These are phyloP conservation scores for Synergus laeviventris DNA, from an alignment of 2,888 invertebrate species.

Conservation along the genomic window DNA sequence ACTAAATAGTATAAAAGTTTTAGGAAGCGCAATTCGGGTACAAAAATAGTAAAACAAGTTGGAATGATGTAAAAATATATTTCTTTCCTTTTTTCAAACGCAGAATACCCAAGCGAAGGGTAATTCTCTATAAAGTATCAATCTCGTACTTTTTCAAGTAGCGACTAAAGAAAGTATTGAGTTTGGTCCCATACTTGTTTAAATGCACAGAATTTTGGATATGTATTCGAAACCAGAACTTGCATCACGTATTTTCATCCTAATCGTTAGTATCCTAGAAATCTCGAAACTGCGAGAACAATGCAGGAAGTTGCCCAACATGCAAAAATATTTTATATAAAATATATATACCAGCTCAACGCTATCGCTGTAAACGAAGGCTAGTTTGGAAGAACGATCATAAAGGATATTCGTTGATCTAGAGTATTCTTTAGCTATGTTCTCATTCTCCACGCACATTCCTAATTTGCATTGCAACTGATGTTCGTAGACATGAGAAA, in stretches of 20 bases:
- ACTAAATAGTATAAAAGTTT: no score
- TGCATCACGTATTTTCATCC: conserved; percentile 16
- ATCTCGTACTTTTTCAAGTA: conserved; percentile 17
- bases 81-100: conserved; percentile 14
- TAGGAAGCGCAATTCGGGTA: neutral
- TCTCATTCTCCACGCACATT: conserved; percentile 14
- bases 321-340: conserved; percentile 29
- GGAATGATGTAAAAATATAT: conserved; percentile 42
- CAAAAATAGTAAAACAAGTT: conserved; percentile 41
- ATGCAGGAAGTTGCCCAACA: conserved; percentile 9
- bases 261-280: conserved; percentile 9
- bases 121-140: conserved; percentile 10
- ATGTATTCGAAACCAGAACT: conserved; percentile 9
- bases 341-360: conserved; percentile 20
- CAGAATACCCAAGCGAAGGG: conserved; percentile 36
- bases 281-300: conserved; percentile 24
- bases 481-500: conserved; percentile 20
- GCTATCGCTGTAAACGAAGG: neutral
- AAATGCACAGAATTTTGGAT: conserved; percentile 44
- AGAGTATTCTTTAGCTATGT: conserved; percentile 20
- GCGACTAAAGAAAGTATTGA: conserved; percentile 15
- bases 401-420: conserved; percentile 3
- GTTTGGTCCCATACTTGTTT: conserved; percentile 48
- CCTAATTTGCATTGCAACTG: neutral
- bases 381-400: conserved; percentile 30